Evolutionary conservation across 2,797 vertebrate genomes (phyloP).

Genomic region (Galaxias olidus): DNA sequence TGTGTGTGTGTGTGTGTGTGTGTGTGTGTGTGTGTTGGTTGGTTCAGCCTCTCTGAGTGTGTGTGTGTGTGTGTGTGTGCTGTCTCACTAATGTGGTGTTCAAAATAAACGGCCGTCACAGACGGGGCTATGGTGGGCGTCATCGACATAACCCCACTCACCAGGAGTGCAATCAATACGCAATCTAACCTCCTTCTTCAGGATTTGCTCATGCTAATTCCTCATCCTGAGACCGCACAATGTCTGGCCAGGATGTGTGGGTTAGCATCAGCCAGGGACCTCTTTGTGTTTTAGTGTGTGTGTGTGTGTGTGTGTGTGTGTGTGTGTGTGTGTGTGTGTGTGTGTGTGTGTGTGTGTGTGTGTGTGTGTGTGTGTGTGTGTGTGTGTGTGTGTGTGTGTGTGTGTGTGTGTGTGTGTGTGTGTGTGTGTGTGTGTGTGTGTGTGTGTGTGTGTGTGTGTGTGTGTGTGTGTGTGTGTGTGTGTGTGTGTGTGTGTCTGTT

Average conservation of each 20-base stretch:
- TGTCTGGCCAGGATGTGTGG: slow-evolving; percentile 4
- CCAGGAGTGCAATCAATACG: slow-evolving; percentile 10
- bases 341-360: too few relatives aligned
- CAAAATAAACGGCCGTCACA: slow-evolving; percentile 1
- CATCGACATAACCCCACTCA: slow-evolving; percentile 7
- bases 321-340: too few relatives aligned
- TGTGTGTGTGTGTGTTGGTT: too few relatives aligned
- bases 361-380: too few relatives aligned
- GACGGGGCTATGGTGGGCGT: not conserved
- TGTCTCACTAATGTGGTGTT: not conserved
- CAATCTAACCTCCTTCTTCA: slow-evolving; percentile 7
- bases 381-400: too few relatives aligned
- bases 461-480: too few relatives aligned
- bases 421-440: too few relatives aligned
- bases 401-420: too few relatives aligned
- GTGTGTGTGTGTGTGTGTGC: not conserved
- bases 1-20: not conserved
- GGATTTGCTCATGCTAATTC: slow-evolving; percentile 8
- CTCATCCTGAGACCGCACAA: slow-evolving; percentile 1
- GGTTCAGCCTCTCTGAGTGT: slow-evolving; percentile 5
- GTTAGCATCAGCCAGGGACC: not conserved
- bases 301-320: too few relatives aligned
- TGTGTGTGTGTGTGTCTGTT: too few relatives aligned
- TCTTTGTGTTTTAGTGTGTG: too few relatives aligned
- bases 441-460: too few relatives aligned